A percentile compares a stretch with the other conserved stretches of the same genome.
phyloP scores from a whole-genome alignment of 2,888 invertebrate species.

The Cryptosula pallasiana region DNA sequence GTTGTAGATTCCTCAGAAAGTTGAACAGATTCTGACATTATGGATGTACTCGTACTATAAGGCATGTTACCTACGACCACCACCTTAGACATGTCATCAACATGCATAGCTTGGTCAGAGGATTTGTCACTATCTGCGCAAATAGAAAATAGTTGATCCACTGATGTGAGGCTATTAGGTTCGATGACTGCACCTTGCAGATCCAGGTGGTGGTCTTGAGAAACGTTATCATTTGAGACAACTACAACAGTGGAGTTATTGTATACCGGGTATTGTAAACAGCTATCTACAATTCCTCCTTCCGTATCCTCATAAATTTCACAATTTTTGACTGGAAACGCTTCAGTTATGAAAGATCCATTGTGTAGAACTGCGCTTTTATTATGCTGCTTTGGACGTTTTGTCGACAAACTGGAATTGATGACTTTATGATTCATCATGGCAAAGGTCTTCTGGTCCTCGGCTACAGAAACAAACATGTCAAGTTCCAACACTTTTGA shows the following conservation, averaged over 20 bases:
- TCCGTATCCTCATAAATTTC: conserved; percentile 10
- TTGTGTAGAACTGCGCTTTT: conserved; percentile 16
- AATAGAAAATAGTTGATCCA: not conserved
- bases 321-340: not conserved
- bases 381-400: not conserved
- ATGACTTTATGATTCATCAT: not conserved
- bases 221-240: not conserved
- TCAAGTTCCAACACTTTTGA: no score
- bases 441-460: no score
- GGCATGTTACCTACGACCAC: not conserved
- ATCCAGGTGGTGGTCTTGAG: not conserved
- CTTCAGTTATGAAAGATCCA: conserved; percentile 16
- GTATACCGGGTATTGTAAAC: not conserved
- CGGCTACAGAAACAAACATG: no score
- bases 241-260: not conserved
- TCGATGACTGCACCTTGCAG: not conserved
- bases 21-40: not conserved
- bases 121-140: not conserved
- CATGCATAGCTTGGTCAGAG: not conserved
- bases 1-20: not conserved
- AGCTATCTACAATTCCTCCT: not conserved
- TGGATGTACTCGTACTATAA: not conserved
- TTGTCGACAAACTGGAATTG: not conserved
- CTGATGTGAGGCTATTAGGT: not conserved
- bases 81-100: not conserved